Evolutionary conservation across 2,888 invertebrate genomes (phyloP), one percentile per base, ranked within the genome.

Genomic region (Apotomis betuletana): DNA sequence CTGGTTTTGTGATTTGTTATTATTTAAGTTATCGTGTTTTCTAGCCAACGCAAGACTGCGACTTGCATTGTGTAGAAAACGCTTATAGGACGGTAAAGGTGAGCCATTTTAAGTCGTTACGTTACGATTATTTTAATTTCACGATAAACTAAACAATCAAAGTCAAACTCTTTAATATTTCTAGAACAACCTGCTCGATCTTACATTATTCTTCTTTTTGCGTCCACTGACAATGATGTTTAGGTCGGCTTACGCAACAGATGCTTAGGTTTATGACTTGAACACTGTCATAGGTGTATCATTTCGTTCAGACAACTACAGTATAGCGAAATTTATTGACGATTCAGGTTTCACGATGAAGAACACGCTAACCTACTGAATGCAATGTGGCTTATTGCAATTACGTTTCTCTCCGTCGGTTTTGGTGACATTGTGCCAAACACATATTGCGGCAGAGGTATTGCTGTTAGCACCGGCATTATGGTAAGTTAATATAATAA

Each of bases 381-480:
- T 95, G 98, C 99, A 87, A 99, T 99, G 98, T 99, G 99, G 99
- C 96, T 99, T 94, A 99, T 99, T 93, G 99, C 99, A 88, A 99
- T 99, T 90, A 99, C 99, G 86, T 99, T 99, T 95, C 96, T 99
- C 90, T 99, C 99, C 94, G 99, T 99, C 88, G 99, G 99, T 91
- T 99, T 99, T 95, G 99, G 99, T 90, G 99, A 99, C 94, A 98
- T 99, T 91, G 99, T 99, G 90, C 99, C 99, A 91, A 99, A 99
- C 95, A 99, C 99, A 81, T 99, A 99, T 95, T 99, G 99, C 95
- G 99, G 99, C 88, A 95, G 99, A 93, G 98, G 98, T 90, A 99
- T 99, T 91, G 99, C 99, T 88, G 99, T 99, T 90, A 97, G 98
- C 94, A 99, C 99, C 84, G 99, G 99, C 90, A 99, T 99, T 92